Evolutionary conservation across 1,140 invertebrate species (phyloP).

Genomic region (Trachymyrmex septentrionalis): DNA sequence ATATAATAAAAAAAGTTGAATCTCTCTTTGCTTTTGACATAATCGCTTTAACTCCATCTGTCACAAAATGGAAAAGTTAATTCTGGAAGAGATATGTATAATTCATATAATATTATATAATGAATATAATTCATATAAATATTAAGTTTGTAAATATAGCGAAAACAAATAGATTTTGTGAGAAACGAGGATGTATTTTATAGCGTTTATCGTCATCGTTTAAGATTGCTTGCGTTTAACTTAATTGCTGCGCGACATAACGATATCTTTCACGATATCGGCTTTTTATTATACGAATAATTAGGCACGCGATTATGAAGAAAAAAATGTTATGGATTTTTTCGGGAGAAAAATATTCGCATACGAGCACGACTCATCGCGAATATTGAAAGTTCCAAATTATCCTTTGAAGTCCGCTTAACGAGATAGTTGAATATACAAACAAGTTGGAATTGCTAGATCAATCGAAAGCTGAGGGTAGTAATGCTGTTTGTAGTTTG

Average conservation of each 20-base stretch:
- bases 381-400: background rate
- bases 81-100: background rate
- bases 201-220: background rate
- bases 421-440: slow-evolving; percentile 32
- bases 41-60: background rate
- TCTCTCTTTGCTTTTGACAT: background rate
- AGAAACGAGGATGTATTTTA: background rate
- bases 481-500: slow-evolving; percentile 18
- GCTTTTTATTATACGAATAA: slow-evolving; percentile 33
- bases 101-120: background rate
- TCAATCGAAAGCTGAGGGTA: background rate
- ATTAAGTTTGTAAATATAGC: background rate
- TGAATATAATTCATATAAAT: background rate
- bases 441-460: slow-evolving; percentile 18
- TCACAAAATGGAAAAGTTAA: background rate
- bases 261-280: background rate
- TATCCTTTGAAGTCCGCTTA: slow-evolving; percentile 39
- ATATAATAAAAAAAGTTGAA: background rate
- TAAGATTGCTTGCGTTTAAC: slow-evolving; percentile 2
- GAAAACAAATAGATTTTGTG: background rate
- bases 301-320: background rate
- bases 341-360: background rate
- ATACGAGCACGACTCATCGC: background rate
- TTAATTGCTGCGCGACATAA: background rate
- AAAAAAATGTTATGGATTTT: background rate